Evolutionary conservation across 2,797 vertebrate species (phyloP).

Genomic region (Xerus rutilus): DNA sequence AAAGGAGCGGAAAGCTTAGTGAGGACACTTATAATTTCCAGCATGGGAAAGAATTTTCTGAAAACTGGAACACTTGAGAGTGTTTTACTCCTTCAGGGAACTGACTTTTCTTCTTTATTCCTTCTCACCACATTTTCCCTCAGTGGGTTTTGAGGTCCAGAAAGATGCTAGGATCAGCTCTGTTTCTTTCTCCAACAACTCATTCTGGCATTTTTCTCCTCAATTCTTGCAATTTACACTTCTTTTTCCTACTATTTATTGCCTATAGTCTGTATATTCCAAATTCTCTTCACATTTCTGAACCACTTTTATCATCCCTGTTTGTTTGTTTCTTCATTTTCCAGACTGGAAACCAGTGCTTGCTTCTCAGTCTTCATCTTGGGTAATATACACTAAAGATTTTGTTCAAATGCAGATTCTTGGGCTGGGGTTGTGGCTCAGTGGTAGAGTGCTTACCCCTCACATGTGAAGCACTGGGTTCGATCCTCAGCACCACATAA

Average conservation of each 20-base stretch:
- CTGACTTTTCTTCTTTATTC: neutral
- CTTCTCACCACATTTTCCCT: neutral
- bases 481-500: too few species aligned
- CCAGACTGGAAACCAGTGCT: neutral
- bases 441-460: too few species aligned
- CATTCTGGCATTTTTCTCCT: neutral
- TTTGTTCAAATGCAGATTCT: constrained; percentile 37
- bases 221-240: neutral
- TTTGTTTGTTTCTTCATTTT: neutral
- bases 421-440: too few species aligned
- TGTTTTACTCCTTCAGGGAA: neutral
- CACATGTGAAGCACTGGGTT: too few species aligned
- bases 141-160: neutral
- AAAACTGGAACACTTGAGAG: neutral
- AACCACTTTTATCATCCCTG: neutral
- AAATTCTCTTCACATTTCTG: neutral
- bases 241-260: neutral
- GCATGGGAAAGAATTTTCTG: neutral
- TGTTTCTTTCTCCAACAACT: neutral
- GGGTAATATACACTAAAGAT: neutral
- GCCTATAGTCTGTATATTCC: neutral
- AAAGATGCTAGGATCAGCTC: neutral
- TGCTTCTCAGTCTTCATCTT: constrained; percentile 33
- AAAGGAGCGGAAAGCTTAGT: constrained; percentile 11
- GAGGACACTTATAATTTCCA: constrained; percentile 35